phyloP scores from a whole-genome alignment of 1,140 invertebrate species.

The Drosophila arawakana region DNA sequence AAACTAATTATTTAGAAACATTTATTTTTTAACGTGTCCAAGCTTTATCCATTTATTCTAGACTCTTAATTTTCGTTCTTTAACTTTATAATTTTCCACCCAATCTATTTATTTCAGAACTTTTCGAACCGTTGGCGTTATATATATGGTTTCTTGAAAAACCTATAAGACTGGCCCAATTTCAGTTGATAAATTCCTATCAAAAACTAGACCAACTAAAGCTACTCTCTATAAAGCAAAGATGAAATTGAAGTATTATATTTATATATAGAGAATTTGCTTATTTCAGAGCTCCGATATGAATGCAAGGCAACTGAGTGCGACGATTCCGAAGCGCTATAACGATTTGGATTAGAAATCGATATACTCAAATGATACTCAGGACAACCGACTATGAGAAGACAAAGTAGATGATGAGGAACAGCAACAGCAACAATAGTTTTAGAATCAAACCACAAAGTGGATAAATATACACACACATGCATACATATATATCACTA shows the following conservation, averaged over 20 bases:
- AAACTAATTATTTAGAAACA: no score
- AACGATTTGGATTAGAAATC: constrained; percentile 58
- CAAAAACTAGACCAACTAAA: no score
- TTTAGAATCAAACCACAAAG: constrained; percentile 34
- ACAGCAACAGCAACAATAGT: constrained; percentile 59
- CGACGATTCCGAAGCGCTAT: constrained; percentile 70
- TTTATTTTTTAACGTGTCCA: not conserved
- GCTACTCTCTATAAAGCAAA: not conserved
- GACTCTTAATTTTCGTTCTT: not conserved
- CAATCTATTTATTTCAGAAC: constrained; percentile 71
- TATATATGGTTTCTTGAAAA: constrained; percentile 77
- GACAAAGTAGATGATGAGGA: constrained; percentile 1
- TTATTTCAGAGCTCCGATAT: constrained; percentile 74
- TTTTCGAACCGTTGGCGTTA: constrained; percentile 84
- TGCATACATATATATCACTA: constrained; percentile 57
- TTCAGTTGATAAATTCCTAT: not conserved
- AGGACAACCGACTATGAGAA: constrained; percentile 35
- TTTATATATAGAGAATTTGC: not conserved
- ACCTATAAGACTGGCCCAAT: constrained; percentile 56
- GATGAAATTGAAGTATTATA: not conserved
- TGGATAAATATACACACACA: not conserved
- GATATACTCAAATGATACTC: constrained; percentile 45
- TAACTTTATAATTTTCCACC: not conserved
- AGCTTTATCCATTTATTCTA: no score
- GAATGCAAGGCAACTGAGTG: constrained; percentile 81